Conservation (phyloP, 2,797 vertebrate genomes). For the Lithobates pipiens region DNA sequence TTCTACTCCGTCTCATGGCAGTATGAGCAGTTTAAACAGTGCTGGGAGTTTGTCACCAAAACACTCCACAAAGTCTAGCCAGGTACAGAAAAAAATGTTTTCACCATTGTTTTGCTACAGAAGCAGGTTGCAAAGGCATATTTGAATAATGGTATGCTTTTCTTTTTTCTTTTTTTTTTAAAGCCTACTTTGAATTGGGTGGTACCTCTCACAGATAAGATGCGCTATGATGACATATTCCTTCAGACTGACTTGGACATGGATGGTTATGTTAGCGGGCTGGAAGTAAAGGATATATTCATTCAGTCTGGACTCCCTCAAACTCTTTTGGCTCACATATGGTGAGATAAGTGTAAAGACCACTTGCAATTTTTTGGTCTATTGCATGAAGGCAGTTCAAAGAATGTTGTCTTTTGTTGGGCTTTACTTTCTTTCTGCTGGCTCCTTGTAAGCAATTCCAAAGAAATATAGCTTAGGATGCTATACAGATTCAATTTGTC, state of each 20-base stretch:
- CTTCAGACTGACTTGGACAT: conserved; percentile 92
- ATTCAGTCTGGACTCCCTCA: conserved; percentile 96
- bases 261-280: conserved; percentile 94
- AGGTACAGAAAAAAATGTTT: conserved; percentile 73
- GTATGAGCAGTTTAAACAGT: conserved; percentile 94
- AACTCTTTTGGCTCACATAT: conserved; percentile 93
- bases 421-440: background rate
- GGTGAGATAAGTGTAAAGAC: conserved; percentile 77
- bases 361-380: background rate
- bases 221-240: conserved; percentile 94
- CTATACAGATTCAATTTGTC: too few relatives aligned
- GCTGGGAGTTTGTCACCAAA: conserved; percentile 94
- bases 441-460: too few relatives aligned
- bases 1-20: conserved; percentile 94
- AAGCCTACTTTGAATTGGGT: conserved; percentile 90
- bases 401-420: too few relatives aligned
- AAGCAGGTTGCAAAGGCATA: background rate
- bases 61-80: conserved; percentile 86
- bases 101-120: background rate
- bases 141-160: background rate
- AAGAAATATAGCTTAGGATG: too few relatives aligned
- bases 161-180: conserved; percentile 48
- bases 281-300: conserved; percentile 97
- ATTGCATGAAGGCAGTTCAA: background rate
- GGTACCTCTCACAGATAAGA: conserved; percentile 87